Base-by-base conservation (phyloP, 2,797 vertebrate species). In the Huso huso region DNA sequence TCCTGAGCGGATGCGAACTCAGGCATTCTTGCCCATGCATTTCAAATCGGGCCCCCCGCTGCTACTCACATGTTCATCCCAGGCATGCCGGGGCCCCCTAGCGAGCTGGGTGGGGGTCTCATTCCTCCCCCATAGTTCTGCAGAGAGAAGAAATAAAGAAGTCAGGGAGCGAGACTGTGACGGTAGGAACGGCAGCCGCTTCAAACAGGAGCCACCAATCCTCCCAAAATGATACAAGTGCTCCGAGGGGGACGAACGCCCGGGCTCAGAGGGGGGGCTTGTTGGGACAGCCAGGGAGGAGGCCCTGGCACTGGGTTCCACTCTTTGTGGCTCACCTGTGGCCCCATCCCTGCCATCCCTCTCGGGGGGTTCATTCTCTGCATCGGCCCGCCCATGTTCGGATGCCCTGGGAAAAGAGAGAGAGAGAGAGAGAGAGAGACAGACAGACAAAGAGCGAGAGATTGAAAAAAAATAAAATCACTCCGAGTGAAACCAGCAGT, bases 1-100 rank as follows among this genome's bases (percentile, higher is more conserved):
- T 18, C 15, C 15, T 18, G 15, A 18, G 15, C 1, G 15, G 23
- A 37, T 37, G 23, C 23, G 2, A 37, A 37, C 23, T 1, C 23
- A 2, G 23, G 2, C 23, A 37, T 37, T 37, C 23, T 37, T 37
- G 23, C 23, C 23, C 23, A 37, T 37, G 23, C 2, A 37, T 37
- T 37, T 37, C 23, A 37, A 37, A 37, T 4, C 23, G 2, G 2
- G 1, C 23, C 23, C 23, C 2, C 23, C 23, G 2, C 23, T 4
- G 23, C 23, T 37, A 71, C 93, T 91, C 84, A 95, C 95, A 95
- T 94, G 87, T 88, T 97, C 91, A 95, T 88, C 67, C 92, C 70
- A 0, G 93, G 90, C 88, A 96, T 89, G 12, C 89, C 92, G 0
- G 92, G 93, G 65, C 91, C 92, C 92, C 90, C 87, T 72, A 95